phyloP scores from a whole-genome alignment of 2,888 invertebrate genomes.

The Dasysyrphus albostriatus region DNA sequence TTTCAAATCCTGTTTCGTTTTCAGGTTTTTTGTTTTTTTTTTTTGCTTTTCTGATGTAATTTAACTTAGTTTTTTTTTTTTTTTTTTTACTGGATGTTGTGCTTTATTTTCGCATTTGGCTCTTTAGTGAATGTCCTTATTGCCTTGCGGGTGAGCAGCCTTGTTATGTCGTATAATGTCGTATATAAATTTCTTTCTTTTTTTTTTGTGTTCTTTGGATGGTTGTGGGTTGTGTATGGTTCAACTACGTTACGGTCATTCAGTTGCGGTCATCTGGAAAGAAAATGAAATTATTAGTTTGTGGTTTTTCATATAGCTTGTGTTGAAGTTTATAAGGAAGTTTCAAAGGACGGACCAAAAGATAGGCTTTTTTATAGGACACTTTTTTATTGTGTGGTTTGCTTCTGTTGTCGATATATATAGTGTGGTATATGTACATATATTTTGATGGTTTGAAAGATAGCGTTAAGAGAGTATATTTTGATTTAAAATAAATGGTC shows the following conservation, averaged over 20 bases:
- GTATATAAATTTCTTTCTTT: slow-evolving; percentile 44
- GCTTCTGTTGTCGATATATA: no score
- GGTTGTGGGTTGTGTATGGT: slow-evolving; percentile 31
- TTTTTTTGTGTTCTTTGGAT: slow-evolving; percentile 5
- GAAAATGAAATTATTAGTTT: slow-evolving; percentile 74
- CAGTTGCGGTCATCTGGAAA: slow-evolving; percentile 75
- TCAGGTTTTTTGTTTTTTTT: slow-evolving; percentile 17
- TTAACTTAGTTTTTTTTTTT: slow-evolving; percentile 1
- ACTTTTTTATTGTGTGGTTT: slow-evolving; percentile 13
- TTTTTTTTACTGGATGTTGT: background rate
- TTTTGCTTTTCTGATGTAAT: slow-evolving; percentile 23
- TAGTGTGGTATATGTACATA: no score
- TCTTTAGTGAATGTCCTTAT: slow-evolving; percentile 63
- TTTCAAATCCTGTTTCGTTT: slow-evolving; percentile 58
- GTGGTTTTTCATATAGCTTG: slow-evolving; percentile 37
- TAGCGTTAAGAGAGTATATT: slow-evolving; percentile 46
- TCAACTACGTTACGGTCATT: slow-evolving; percentile 64
- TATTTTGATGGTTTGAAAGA: slow-evolving; percentile 9
- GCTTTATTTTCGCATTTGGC: slow-evolving; percentile 34
- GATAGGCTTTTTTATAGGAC: slow-evolving; percentile 20
- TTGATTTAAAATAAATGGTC: slow-evolving; percentile 73
- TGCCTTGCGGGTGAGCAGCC: slow-evolving; percentile 68
- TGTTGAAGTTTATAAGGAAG: slow-evolving; percentile 28
- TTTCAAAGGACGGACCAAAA: slow-evolving; percentile 53
- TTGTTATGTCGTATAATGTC: slow-evolving; percentile 61